Evolutionary conservation across 2,113 vertebrate genomes (phyloP), one percentile per base, ranked within the genome.

Genomic region (Catharus minimus): DNA sequence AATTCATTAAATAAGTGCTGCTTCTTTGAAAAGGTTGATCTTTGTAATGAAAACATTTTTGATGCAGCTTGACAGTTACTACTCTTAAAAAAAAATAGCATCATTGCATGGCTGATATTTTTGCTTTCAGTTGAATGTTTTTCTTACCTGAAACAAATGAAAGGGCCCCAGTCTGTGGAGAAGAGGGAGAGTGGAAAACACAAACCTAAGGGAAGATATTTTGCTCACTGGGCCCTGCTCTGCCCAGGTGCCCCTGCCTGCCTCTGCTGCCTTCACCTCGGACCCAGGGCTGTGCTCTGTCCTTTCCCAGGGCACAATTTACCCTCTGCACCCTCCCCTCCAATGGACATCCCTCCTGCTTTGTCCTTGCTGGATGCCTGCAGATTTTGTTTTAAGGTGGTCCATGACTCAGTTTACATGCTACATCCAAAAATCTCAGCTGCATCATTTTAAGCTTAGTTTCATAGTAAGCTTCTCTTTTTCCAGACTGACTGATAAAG

Each of bases 241-340:
- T 74, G 26, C n/a, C 2, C 2, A 20, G 18, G 2, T 2, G 4
- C 6, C 67, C 8, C 7, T 88, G 19, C 4, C 1, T 7, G 3
- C 10, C n/a, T 74, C 36, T 83, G n/a, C 13, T 4, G 0, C 20
- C 27, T 67, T 62, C 56, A 8, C 3, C 39, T 36, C 68, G 58
- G n/a, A 9, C 13, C 10, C 19, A n/a, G 36, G 32, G 19, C 36
- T n/a, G 28, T 41, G 26, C 30, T 58, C n/a, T 60, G 38, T 71
- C 50, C 41, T 88, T 68, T 79, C 46, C 50, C 7, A 55, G 43
- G 36, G 20, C 41, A 38, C n/a, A 55, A 65, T 43, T 24, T 1
- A 3, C 24, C 21, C 38, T 22, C 33, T 57, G 20, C 14, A 19
- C 15, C 2, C 15, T 80, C 9, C 30, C 4, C 27, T 89, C 36